Evolutionary conservation across 2,113 vertebrate species (phyloP), one percentile per base, ranked within the genome.

Genomic region (Platichthys flesus): DNA sequence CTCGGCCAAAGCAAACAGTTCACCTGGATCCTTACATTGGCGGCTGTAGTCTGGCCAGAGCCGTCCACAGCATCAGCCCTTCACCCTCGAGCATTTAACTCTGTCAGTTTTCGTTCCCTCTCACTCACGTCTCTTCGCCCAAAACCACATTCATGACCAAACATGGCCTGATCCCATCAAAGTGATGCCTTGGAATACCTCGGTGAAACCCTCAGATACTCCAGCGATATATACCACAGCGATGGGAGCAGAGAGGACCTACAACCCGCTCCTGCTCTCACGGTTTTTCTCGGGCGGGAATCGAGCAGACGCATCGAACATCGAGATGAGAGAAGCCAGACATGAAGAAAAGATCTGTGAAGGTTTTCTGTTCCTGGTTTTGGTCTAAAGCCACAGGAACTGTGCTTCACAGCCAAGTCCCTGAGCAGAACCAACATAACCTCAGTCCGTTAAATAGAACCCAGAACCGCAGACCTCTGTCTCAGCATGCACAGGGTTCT

Each of bases 401-500:
- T 42, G 71, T 54, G 69, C 74, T 92, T 93, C 88, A 90, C 89
- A 89, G 90, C 91, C 89, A 92, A 89, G 79, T 79, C 81, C 84
- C 74, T 31, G 83, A 89, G 77, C 85, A 87, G 89, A 89, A 81
- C 82, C 74, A 21, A 74, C 31, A 40, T 74, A 76, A 85, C 71
- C 81, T 88, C 77, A 79, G 83, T 5, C 47, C 67, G 71, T 79
- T 84, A 79, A 84, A 82, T 56, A 42, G 60, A 85, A 82, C 79
- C 79, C 78, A 84, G 82, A 84, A 68, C 67, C 37, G 45, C 70
- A 84, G 77, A 85, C 71, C 86, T 83, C 77, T 61, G 84, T 72
- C 68, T 83, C 37, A 68, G 74, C 64, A 67, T 76, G 82, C 5
- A 28, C 51, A 74, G 31, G 9, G 70, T 55, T 52, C 63, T 64